Base-by-base conservation (phyloP, 2,888 invertebrate species). In the Melanargia galathea region DNA sequence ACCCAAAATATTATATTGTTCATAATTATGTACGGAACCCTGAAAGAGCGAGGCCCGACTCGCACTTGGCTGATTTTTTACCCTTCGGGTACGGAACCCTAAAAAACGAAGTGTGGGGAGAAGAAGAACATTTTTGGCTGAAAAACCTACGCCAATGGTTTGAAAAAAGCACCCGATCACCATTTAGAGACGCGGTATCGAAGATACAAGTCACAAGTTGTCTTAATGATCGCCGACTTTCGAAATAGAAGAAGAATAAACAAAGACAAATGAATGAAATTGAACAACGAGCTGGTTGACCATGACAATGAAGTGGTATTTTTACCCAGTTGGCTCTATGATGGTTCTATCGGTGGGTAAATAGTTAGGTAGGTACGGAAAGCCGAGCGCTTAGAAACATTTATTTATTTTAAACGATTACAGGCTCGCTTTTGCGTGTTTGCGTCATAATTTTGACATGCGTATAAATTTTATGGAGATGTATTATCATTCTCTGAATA, bases 401-500 rank as follows among this genome's bases (percentile, higher is more conserved):
- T 49, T 62, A 45, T 56, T 46, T 43, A 56, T 59, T 49, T 43
- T 22, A 2, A 16, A 45, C 58, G 33, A 35, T 46, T 46, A 58
- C 58, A 35, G 33, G 24, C 30, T 58, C 51, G 35, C 26, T 48
- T 18, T 52, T 33, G 45, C 35, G 52, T 22, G 30, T 62, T 73
- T 71, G 73, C 68, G 63, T 70, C 64, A 52, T 70, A 59, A 58
- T 63, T 62, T 59, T 64, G 49, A 51, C 51, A 65, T 35, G 38
- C 38, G 55, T 61, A 35, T 59, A 62, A 45, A 57, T 67, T 67
- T 73, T 71, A 70, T 70, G 69, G 67, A 60, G 52, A 60, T 52
- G 61, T 66, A 62, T 64, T 65, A 70, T 73, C n/a, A n/a, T n/a
- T n/a, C 57, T 66, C 66, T 65, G 62, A 62, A 69, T 72, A 66